phyloP scores from a whole-genome alignment of 2,113 vertebrate genomes.

The Heteronetta atricapilla region DNA sequence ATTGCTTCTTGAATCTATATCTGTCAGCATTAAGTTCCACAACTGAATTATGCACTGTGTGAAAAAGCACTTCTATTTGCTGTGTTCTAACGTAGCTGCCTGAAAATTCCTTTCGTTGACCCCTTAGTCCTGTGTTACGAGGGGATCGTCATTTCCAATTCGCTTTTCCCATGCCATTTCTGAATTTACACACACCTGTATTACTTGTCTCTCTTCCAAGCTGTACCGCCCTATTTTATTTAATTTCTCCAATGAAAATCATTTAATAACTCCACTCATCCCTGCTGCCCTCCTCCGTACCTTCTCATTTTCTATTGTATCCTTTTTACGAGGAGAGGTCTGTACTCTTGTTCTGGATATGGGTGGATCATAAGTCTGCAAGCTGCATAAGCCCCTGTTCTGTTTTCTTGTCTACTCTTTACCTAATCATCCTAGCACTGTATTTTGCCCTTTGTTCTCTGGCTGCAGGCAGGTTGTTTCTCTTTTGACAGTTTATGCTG shows the following conservation, averaged over 20 bases:
- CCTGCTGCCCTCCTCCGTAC: not conserved
- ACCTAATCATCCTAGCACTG: not conserved
- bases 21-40: slow-evolving; percentile 51
- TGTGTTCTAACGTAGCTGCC: not conserved
- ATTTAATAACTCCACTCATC: not conserved
- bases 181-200: not conserved
- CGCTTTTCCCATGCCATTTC: not conserved
- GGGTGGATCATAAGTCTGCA: not conserved
- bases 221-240: not conserved
- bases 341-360: not conserved
- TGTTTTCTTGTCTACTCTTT: not conserved
- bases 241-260: not conserved
- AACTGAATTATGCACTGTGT: slow-evolving; percentile 38
- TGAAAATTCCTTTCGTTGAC: slow-evolving; percentile 1
- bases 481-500: not conserved
- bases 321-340: not conserved
- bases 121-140: not conserved
- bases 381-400: not conserved
- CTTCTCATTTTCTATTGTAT: not conserved
- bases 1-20: slow-evolving; percentile 62
- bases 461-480: not conserved
- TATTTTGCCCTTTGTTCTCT: not conserved
- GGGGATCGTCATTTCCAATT: not conserved
- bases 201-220: not conserved
- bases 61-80: slow-evolving; percentile 48